Base-by-base conservation (phyloP, 2,797 vertebrate genomes). In the Sitta carolinensis region DNA sequence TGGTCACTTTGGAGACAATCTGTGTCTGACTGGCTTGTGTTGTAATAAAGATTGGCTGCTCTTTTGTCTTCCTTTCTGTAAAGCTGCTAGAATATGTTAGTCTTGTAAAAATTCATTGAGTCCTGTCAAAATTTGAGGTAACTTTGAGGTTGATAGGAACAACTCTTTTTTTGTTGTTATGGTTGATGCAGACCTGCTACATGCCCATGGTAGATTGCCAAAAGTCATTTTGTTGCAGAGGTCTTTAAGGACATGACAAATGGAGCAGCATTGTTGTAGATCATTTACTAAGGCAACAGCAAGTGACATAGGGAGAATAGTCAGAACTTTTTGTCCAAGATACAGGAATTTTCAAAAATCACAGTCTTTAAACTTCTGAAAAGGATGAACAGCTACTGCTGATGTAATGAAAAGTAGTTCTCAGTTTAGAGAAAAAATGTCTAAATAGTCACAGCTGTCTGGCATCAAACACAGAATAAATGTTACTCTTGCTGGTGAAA, bases 401-500 rank as follows among this genome's bases (percentile, higher is more conserved):
- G 42, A 57, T 79, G n/a, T 67, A 84, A 67, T 63, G 48, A 61
- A 67, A 79, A 52, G 5, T 20, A 92, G 14, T 20, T 89, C 32
- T 59, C 70, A 34, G 34, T 93, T 82, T 16, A 75, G 79, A 86
- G 67, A 32, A 70, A 51, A 17, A 58, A 26, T 43, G n/a, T 34
- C 43, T 82, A 38, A 76, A 7, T 42, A 22, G 19, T 74, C 52
- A 77, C 51, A 83, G 61, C 45, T 84, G 22, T 26, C 42, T 58
- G 38, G 50, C 64, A 32, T 63, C 43, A 74, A 79, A 50, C 59
- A 66, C 36, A 36, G 36, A 10, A 73, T 75, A 54, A 47, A 69
- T 45, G 23, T 76, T 67, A 29, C 16, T 84, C 23, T 69, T 96
- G 23, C 51, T 92, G 40, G 55, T 67, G 67, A 89, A 69, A 84